Evolutionary conservation across 1,140 invertebrate species (phyloP), one percentile per base, ranked within the genome.

Genomic region (Gyrodactylus salaris): DNA sequence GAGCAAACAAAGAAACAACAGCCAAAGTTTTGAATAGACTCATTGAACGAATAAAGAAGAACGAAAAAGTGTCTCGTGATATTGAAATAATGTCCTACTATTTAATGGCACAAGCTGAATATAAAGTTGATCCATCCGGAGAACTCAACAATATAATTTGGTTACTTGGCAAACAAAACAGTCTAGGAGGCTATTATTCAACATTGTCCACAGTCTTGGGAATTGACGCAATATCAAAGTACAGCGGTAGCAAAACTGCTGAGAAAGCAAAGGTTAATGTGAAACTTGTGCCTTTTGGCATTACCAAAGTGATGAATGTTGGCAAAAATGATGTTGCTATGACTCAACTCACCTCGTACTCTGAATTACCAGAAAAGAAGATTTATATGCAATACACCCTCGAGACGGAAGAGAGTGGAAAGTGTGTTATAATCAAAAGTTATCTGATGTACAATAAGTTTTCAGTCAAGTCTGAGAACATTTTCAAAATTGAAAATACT

Each of bases 101-200:
- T n/a, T n/a, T 54, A 7, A 16, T 54, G 34, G n/a, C n/a, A 54
- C 7, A 54, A 54, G n/a, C 7, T 54, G n/a, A 16, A 16, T 54
- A 7, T 16, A 54, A 54, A n/a, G n/a, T n/a, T 54, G 1, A 1
- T 71, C 20, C 26, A 24, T 24, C n/a, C n/a, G 70, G 16, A 1
- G 21, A 20, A 1, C 7, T 71, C 7, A 71, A 25, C 25, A 25
- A 21, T 1, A 25, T 71, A 25, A 20, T 34, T 1, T 73, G 72
- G 72, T 21, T 73, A 21, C 23, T 26, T 1, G 20, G n/a, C 26
- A 21, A 73, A 21, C 72, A 26, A 1, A 73, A 68, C 25, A 69
- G 68, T 21, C 25, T 21, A 19, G 72, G 72, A 20, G 72, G 72
- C 16, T 73, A 68, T 69, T 69, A 73, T 69, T 22, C 34, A 23